Base-by-base conservation (phyloP, 2,113 vertebrate genomes). In the Calidris pugnax region DNA sequence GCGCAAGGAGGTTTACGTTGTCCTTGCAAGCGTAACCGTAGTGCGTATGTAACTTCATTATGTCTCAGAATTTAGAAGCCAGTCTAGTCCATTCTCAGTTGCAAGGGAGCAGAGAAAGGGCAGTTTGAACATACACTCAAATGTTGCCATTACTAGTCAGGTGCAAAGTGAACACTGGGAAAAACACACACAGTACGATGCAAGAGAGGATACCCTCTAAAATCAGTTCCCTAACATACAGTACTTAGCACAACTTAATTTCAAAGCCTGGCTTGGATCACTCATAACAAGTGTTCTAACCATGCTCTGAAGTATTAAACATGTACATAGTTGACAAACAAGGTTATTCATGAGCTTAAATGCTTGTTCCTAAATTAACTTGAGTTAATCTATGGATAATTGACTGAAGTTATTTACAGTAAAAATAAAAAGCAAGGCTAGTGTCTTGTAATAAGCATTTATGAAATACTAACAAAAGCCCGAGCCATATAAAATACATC, bases 371-470 rank as follows among this genome's bases (percentile, higher is more conserved):
- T 78, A 56, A 30, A 78, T 82, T 87, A 91, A 39, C 59, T 50
- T n/a, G 21, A 76, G 41, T 84, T 95, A 92, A 74, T 84, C n/a
- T 12, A 8, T 21, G 59, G 57, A 57, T 90, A 80, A 92, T 41
- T 93, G 57, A 94, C 21, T 88, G 28, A 93, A 76, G 22, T 83
- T 90, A 73, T 90, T 91, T 48, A 90, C 39, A 85, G 41, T 57
- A 78, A 92, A 90, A 77, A 56, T 19, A 89, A 32, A 16, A 87
- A 27, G 9, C 43, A 48, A 79, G 35, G 45, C 60, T 51, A 79
- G 32, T 56, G 7, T 92, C 77, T 24, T 57, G 45, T n/a, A 88
- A 93, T 17, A 56, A 66, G 19, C 27, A n/a, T 68, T 85, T 85
- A 68, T 32, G 33, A 93, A 86, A 83, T 32, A 69, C 12, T 51